Evolutionary conservation across 2,888 invertebrate genomes (phyloP).

Genomic region (Nomada ruficornis): DNA sequence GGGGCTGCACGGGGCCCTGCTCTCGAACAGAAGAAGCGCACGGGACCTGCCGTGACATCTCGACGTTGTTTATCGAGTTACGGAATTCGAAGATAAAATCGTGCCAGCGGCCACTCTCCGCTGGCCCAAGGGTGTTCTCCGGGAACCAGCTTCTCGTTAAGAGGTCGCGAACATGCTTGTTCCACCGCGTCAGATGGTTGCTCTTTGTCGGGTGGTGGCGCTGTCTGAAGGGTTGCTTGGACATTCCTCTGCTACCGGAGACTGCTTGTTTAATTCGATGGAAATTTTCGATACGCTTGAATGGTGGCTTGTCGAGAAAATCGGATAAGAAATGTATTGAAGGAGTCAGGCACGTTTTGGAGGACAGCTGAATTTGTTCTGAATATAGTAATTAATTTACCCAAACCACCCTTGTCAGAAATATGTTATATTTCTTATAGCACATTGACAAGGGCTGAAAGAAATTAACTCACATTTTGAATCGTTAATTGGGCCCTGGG

Average conservation of each 20-base stretch:
- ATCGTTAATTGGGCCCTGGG: no score
- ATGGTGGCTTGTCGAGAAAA: background rate
- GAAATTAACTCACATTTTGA: no score
- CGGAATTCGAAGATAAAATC: conserved; percentile 74
- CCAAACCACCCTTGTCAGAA: no score
- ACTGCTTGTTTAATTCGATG: conserved; percentile 3
- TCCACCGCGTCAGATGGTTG: conserved; percentile 32
- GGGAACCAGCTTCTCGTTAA: conserved; percentile 59
- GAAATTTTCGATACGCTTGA: background rate
- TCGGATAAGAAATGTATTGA: no score
- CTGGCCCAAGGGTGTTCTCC: conserved; percentile 17
- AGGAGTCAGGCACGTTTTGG: no score
- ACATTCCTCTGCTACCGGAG: background rate
- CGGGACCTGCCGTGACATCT: conserved; percentile 73
- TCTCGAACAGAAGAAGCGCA: conserved; percentile 60
- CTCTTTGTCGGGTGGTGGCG: conserved; percentile 39
- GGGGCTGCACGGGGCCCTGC: conserved; percentile 66
- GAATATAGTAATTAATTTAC: no score
- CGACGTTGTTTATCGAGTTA: conserved; percentile 75
- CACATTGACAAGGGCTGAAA: no score
- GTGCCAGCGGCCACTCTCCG: conserved; percentile 45
- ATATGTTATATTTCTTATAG: no score
- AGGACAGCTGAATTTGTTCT: no score
- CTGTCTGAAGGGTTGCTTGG: conserved; percentile 29
- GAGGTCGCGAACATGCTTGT: conserved; percentile 53